Evolutionary conservation across 1,140 invertebrate species (phyloP), one percentile per base, ranked within the genome.

Genomic region (Drosophila simulans): DNA sequence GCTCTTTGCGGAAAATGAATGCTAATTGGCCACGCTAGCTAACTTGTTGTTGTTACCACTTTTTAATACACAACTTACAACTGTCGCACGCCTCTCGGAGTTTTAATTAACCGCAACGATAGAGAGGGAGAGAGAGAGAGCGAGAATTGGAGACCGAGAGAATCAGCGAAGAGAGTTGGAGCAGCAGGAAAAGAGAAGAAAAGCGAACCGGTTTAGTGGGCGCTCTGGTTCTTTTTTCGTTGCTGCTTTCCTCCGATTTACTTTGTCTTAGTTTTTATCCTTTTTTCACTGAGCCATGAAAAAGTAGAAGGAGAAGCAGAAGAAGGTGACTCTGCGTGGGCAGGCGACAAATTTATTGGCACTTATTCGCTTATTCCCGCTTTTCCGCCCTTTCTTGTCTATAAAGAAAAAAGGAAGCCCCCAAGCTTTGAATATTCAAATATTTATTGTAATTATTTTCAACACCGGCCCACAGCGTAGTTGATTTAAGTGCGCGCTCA

Each of bases 301-400:
- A 43, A 45, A 20, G 42, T 5, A 54, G 12, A 15, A 54, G 57
- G 17, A 27, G 46, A 43, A 49, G 45, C n/a, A 69, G 5, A 35
- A 49, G 46, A 45, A 5, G 8, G 15, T 34, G 51, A 58, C 20
- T 43, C 37, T 75, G 73, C 73, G 72, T 76, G 72, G 73, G 74
- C 58, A 58, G 62, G 62, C 73, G 73, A 76, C 73, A 76, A 76
- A 76, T 76, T 76, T 76, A 76, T 76, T 76, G 73, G 72, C 71
- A 76, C 73, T 54, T 75, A 48, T 22, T 48, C 52, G 25, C 68
- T n/a, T 4, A 37, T 27, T 22, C 34, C 51, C 17, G 65, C 49
- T 42, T 22, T 22, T 15, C 31, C 40, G 20, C 48, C 39, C 40
- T 20, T 31, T 68, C 62, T 35, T 22, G 25, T 25, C 20, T 57